Conservation (phyloP, 1,140 invertebrate species). For the Drosophila pseudoananassae region DNA sequence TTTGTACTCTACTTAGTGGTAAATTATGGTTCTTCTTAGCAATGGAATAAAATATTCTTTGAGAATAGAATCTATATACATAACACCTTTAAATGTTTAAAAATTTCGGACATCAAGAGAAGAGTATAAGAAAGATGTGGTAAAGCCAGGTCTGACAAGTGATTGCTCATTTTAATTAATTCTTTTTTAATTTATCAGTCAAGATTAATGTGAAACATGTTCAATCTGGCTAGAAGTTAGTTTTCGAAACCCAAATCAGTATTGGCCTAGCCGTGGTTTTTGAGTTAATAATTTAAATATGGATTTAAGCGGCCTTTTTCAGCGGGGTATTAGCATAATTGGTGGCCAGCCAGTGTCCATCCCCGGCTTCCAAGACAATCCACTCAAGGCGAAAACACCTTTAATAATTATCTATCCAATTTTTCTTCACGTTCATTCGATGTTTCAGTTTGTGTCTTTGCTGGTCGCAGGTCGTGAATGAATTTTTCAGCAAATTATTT, state of each 20-base stretch:
- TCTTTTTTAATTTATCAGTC: slow-evolving; percentile 79
- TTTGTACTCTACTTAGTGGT: slow-evolving; percentile 1
- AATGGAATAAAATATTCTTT: not conserved
- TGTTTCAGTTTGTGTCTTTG: slow-evolving; percentile 29
- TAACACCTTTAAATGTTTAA: not conserved
- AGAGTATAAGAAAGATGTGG: slow-evolving; percentile 16
- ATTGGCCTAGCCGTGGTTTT: slow-evolving; percentile 22
- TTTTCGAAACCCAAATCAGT: slow-evolving; percentile 52
- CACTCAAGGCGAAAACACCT: slow-evolving; percentile 77
- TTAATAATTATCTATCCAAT: slow-evolving; percentile 75
- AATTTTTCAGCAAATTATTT: slow-evolving; percentile 71
- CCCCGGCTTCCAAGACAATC: slow-evolving; percentile 27
- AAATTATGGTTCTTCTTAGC: too few species aligned
- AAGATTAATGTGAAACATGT: slow-evolving; percentile 80
- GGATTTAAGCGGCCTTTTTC: slow-evolving; percentile 72
- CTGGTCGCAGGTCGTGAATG: slow-evolving; percentile 66
- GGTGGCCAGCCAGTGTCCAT: slow-evolving; percentile 66
- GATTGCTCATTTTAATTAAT: slow-evolving; percentile 73
- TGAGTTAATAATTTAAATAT: slow-evolving; percentile 76
- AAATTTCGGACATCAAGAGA: slow-evolving; percentile 3
- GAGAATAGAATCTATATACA: slow-evolving; percentile 14
- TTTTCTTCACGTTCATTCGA: slow-evolving; percentile 64
- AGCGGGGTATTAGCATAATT: slow-evolving; percentile 74
- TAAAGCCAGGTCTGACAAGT: slow-evolving; percentile 40
- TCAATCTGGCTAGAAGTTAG: slow-evolving; percentile 60